These are phyloP conservation scores for Apogon talboti DNA, from an alignment of 2,797 vertebrate species.

Conservation along the genomic window DNA sequence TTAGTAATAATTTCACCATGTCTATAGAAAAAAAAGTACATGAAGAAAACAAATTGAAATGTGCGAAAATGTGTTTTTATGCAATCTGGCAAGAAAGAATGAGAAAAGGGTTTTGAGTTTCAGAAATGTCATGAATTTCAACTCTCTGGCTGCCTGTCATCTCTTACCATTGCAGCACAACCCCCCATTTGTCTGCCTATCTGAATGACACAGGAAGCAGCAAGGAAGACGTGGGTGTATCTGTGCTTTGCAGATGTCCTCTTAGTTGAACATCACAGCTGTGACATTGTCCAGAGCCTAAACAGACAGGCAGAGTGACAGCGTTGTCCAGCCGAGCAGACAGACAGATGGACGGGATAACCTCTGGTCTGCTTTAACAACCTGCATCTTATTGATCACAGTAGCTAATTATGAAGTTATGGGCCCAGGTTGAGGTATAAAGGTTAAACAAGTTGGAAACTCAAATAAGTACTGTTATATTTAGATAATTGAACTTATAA, in stretches of 20 bases:
- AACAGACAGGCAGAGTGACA: conserved; percentile 22
- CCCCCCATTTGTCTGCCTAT: conserved; percentile 20
- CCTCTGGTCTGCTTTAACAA: conserved; percentile 26
- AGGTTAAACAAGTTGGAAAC: conserved; percentile 3
- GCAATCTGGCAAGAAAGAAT: conserved; percentile 7
- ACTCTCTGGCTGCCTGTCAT: conserved; percentile 10
- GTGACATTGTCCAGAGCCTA: conserved; percentile 65
- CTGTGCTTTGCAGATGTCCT: conserved; percentile 38
- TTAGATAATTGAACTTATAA: neutral
- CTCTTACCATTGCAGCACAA: neutral
- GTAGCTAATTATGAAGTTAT: neutral
- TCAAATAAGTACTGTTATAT: neutral
- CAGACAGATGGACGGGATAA: neutral
- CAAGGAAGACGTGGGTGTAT: conserved; percentile 33
- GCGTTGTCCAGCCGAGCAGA: conserved; percentile 7
- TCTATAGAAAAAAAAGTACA: no score
- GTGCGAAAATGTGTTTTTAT: neutral
- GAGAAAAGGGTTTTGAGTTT: conserved; percentile 1
- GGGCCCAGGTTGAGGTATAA: neutral
- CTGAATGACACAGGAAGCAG: conserved; percentile 42
- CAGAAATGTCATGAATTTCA: neutral
- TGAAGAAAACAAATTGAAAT: neutral
- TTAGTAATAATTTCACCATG: neutral
- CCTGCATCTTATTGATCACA: conserved; percentile 9
- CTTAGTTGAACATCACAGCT: conserved; percentile 29